phyloP scores from a whole-genome alignment of 1,140 invertebrate species.

The Bombus confusus region DNA sequence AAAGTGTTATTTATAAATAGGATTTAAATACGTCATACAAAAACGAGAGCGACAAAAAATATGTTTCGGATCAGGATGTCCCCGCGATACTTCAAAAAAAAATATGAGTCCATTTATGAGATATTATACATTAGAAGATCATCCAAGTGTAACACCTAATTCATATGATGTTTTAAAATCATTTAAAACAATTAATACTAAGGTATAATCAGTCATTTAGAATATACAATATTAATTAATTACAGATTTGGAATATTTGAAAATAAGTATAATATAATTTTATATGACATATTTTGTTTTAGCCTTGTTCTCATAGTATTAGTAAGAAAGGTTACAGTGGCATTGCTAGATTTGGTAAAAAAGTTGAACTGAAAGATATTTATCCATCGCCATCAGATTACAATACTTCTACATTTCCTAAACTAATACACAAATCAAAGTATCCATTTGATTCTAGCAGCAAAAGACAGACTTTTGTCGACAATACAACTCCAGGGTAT shows the following conservation, averaged over 20 bases:
- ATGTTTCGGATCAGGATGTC: conserved; percentile 75
- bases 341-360: conserved; percentile 58
- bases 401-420: conserved; percentile 38
- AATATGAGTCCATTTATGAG: conserved; percentile 72
- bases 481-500: conserved; percentile 74
- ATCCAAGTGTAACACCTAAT: conserved; percentile 69
- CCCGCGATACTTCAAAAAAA: conserved; percentile 68
- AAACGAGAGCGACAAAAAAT: conserved; percentile 72
- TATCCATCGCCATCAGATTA: conserved; percentile 72
- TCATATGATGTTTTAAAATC: conserved; percentile 70
- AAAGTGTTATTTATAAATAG: not conserved
- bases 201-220: conserved; percentile 60
- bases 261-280: conserved; percentile 5
- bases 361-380: conserved; percentile 52
- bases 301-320: conserved; percentile 71
- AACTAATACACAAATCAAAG: conserved; percentile 57
- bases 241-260: conserved; percentile 7
- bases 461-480: conserved; percentile 47
- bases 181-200: conserved; percentile 68
- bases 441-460: conserved; percentile 64
- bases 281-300: conserved; percentile 15
- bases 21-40: conserved; percentile 67
- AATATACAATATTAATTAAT: not conserved
- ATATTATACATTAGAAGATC: conserved; percentile 68
- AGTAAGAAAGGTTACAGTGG: conserved; percentile 76